Percentiles rank a stretch among this genome's conserved stretches.
These are phyloP conservation scores for Tiaroga cobitis DNA, from an alignment of 2,797 vertebrate genomes.

Conservation along the genomic window DNA sequence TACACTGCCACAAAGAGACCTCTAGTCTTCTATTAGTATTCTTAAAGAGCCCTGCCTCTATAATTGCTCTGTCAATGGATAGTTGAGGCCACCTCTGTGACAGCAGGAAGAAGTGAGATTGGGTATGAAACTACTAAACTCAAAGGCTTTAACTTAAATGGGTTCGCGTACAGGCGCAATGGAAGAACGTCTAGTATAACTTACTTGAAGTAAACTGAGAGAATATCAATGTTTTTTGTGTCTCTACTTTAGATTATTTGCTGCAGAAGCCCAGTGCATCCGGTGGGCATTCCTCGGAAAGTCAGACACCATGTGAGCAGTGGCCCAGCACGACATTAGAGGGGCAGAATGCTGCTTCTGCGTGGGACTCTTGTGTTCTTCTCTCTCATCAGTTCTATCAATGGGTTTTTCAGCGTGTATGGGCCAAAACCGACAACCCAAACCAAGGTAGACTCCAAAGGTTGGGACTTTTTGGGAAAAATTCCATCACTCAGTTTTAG, in stretches of 20 bases:
- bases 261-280: conserved; percentile 53
- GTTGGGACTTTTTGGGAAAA: conserved; percentile 1
- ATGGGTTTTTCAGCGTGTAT: conserved; percentile 63
- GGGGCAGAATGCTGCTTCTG: conserved; percentile 77
- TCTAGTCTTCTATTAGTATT: conserved; percentile 47
- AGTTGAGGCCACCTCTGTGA: conserved; percentile 30
- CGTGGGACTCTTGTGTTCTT: conserved; percentile 67
- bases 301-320: conserved; percentile 76
- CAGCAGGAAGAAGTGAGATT: conserved; percentile 8
- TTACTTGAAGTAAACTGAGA: not conserved
- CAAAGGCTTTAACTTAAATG: not conserved
- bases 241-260: conserved; percentile 71
- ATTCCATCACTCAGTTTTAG: conserved; percentile 5
- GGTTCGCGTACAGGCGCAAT: not conserved
- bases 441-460: conserved; percentile 24
- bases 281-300: conserved; percentile 62
- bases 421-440: conserved; percentile 63
- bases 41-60: conserved; percentile 37
- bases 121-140: conserved; percentile 1
- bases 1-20: conserved; percentile 32
- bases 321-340: conserved; percentile 52
- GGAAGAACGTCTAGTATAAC: not conserved
- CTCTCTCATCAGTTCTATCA: conserved; percentile 61
- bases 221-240: conserved; percentile 51
- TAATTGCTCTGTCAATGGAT: conserved; percentile 31